phyloP scores from a whole-genome alignment of 64 coral and sea anemone genomes.

The Catalaphyllia jardinei region DNA sequence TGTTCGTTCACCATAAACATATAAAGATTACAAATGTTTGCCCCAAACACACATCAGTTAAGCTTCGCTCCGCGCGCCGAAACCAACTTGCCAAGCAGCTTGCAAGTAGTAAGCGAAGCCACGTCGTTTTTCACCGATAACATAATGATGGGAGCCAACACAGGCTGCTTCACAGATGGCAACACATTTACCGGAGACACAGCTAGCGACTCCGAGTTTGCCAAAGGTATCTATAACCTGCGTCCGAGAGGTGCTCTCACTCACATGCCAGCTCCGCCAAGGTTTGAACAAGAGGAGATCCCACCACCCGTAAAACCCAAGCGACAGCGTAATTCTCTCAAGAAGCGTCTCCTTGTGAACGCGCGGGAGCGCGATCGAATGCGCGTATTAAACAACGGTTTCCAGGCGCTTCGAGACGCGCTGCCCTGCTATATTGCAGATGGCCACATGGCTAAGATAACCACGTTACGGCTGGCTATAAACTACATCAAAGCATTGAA shows the following conservation, averaged over 20 bases:
- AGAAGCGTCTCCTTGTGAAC: constrained; percentile 95
- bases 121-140: constrained; percentile 68
- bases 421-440: constrained; percentile 98
- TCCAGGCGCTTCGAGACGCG: constrained; percentile 88
- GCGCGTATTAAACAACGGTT: constrained; percentile 91
- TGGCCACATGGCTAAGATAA: constrained; percentile 99
- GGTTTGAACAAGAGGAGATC: constrained; percentile 56
- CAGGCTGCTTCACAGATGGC: constrained; percentile 75
- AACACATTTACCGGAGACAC: constrained; percentile 1
- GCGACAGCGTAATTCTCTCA: constrained; percentile 86
- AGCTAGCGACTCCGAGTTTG: constrained; percentile 71
- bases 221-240: constrained; percentile 95
- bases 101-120: constrained; percentile 19
- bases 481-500: constrained; percentile 99
- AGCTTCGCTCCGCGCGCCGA: constrained; percentile 5
- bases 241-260: constrained; percentile 61
- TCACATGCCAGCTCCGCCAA: constrained; percentile 41
- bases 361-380: constrained; percentile 94
- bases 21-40: constrained; percentile 25
- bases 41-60: constrained; percentile 24
- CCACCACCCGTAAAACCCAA: constrained; percentile 70
- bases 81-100: constrained; percentile 31
- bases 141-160: constrained; percentile 50
- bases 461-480: constrained; percentile 91
- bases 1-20: constrained; percentile 9